phyloP scores from a whole-genome alignment of 2,113 vertebrate species.

The Vidua chalybeata region DNA sequence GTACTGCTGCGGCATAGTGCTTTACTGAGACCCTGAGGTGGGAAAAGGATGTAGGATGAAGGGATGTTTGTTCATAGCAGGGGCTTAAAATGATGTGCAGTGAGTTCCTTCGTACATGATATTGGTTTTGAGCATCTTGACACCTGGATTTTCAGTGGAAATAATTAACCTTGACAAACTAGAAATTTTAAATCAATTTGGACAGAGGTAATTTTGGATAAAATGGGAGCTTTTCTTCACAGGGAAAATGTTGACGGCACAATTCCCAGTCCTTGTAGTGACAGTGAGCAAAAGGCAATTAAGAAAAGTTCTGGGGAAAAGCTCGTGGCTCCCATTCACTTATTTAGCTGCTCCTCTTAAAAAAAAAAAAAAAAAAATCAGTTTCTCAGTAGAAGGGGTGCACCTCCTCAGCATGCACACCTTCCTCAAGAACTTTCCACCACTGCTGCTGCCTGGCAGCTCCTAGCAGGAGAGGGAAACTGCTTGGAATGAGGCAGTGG shows the following conservation, averaged over 20 bases:
- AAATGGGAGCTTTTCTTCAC: slow-evolving; percentile 11
- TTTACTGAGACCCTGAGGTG: not conserved
- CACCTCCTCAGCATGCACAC: not conserved
- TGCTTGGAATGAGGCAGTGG: not conserved
- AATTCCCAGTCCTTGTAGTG: not conserved
- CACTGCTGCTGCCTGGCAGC: not conserved
- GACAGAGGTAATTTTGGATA: not conserved
- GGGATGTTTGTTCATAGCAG: not conserved
- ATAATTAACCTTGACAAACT: not conserved
- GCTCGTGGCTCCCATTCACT: not conserved
- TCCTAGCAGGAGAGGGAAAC: not conserved
- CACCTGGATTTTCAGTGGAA: not conserved
- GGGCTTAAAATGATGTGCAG: not conserved
- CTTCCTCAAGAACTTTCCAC: not conserved
- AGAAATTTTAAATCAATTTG: not conserved
- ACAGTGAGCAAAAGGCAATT: not conserved
- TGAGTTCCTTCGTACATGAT: not conserved
- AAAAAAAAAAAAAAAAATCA: not conserved
- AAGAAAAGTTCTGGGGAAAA: not conserved
- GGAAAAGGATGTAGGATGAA: not conserved
- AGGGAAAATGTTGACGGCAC: not conserved
- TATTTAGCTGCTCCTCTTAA: not conserved
- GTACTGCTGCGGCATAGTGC: not conserved
- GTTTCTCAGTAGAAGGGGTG: not conserved
- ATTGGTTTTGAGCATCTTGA: not conserved